Evolutionary conservation across 2,113 vertebrate species (phyloP).

Genomic region (Dipodomys merriami): DNA sequence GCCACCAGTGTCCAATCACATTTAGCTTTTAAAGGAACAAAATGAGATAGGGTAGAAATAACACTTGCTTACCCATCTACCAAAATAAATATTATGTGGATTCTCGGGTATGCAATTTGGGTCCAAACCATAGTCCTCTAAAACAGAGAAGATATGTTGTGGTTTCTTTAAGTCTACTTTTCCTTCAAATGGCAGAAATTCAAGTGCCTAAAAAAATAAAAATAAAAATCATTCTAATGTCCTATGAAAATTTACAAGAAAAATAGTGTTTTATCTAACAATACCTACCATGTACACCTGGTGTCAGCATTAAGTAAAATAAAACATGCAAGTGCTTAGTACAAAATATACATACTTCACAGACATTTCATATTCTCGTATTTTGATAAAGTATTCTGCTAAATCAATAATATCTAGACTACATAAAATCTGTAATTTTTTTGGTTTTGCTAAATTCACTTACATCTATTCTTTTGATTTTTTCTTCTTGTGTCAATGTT

Average conservation of each 20-base stretch:
- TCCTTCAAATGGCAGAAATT: slow-evolving; percentile 96
- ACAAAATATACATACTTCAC: neutral
- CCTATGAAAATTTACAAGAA: neutral
- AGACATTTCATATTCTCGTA: neutral
- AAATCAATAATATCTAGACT: neutral
- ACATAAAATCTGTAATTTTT: neutral
- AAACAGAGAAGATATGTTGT: slow-evolving; percentile 93
- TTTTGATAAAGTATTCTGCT: neutral
- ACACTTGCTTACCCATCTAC: slow-evolving; percentile 94
- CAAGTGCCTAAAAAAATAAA: slow-evolving; percentile 89
- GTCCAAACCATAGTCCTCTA: slow-evolving; percentile 97
- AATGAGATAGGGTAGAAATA: slow-evolving; percentile 29
- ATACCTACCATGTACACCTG: neutral
- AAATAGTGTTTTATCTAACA: neutral
- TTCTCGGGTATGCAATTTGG: slow-evolving; percentile 93
- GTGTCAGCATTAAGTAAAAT: neutral
- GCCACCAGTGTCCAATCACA: too few relatives aligned
- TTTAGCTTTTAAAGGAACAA: slow-evolving; percentile 34
- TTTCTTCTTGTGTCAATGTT: slow-evolving; percentile 93
- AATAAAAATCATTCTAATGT: slow-evolving; percentile 56
- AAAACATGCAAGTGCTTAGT: neutral
- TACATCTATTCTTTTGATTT: slow-evolving; percentile 95
- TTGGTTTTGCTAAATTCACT: slow-evolving; percentile 81
- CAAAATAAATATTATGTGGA: slow-evolving; percentile 94
- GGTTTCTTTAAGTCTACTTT: slow-evolving; percentile 95